Percentiles rank a stretch among this genome's conserved stretches.
Evolutionary conservation across 2,113 vertebrate species (phyloP).

Genomic region (Sorex fumeus): DNA sequence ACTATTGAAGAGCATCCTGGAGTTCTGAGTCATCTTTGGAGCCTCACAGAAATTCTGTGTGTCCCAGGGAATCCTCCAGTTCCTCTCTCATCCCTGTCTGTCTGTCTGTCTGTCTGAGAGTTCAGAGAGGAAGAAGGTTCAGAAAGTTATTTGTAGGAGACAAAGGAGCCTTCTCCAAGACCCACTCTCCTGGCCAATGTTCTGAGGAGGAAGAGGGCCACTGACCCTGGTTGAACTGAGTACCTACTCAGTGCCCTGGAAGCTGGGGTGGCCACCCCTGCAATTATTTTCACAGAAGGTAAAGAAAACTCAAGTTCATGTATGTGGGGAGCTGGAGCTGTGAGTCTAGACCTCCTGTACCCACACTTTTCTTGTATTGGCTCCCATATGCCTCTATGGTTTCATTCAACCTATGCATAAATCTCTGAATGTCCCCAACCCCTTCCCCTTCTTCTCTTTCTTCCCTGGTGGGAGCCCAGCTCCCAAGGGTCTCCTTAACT

Average conservation of each 20-base stretch:
- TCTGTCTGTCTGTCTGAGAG: not conserved
- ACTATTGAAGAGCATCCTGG: too few species aligned
- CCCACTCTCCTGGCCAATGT: not conserved
- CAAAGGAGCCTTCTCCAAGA: not conserved
- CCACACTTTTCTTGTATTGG: not conserved
- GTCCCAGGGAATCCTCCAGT: not conserved
- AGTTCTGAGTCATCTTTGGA: not conserved
- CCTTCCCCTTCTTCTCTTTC: not conserved
- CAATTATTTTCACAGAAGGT: not conserved
- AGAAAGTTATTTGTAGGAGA: not conserved
- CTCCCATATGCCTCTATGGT: not conserved
- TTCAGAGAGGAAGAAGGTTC: not conserved
- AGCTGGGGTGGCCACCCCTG: accelerated
- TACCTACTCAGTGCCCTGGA: not conserved
- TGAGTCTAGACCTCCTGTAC: not conserved
- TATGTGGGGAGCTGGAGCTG: accelerated
- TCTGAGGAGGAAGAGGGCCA: not conserved
- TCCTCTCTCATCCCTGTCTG: not conserved
- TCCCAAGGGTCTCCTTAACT: constrained; percentile 54
- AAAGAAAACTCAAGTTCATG: not conserved
- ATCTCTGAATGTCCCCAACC: not conserved
- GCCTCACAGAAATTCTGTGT: not conserved
- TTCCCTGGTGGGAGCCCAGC: not conserved
- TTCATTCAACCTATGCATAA: too few species aligned
- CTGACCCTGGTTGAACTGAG: not conserved